Base-by-base conservation (phyloP, 2,888 invertebrate genomes). In the Sphaerophoria rueppellii region DNA sequence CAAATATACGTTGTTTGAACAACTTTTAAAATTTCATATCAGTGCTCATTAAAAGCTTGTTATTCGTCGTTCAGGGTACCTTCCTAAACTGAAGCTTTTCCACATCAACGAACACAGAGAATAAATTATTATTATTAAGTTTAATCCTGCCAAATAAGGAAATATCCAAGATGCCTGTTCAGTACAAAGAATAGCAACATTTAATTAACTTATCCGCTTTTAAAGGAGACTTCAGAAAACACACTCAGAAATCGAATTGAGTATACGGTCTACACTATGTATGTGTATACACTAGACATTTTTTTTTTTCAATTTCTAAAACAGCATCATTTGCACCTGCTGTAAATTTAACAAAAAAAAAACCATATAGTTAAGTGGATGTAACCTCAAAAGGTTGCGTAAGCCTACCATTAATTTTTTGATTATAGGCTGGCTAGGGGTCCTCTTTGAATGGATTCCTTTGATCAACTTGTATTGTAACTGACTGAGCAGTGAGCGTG, bases 191-290 rank as follows among this genome's bases (percentile, higher is more conserved):
- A 34, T 34, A 69, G 60, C 55, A 74, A 79, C 40, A 69, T 63
- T 67, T 74, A 69, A 73, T 74, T 61, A 79, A 61, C 24, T 73
- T 73, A 65, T 79, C 79, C 74, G 32, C 73, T 74, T 73, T 61
- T 55, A 79, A 60, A 46, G 24, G 48, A 71, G 70, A 46, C 34
- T 43, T 14, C 58, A 69, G 9, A 37, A 5, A 24, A 16, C 5
- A 67, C n/a, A 37, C 65, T 52, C 46, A 40, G 24, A 24, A 24
- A 24, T 24, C 24, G 24, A 24, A 24, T 24, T 24, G 24, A 24
- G 24, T 24, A 24, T 24, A 24, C 24, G 24, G 24, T 24, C 24
- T 2, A 24, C 24, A n/a, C 24, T 24, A 24, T n/a, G n/a, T n/a
- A n/a, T n/a, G n/a, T n/a, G n/a, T n/a, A n/a, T n/a, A n/a, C n/a